Base-by-base conservation (phyloP, 2,888 invertebrate genomes). In the Palloptera scutellata region DNA sequence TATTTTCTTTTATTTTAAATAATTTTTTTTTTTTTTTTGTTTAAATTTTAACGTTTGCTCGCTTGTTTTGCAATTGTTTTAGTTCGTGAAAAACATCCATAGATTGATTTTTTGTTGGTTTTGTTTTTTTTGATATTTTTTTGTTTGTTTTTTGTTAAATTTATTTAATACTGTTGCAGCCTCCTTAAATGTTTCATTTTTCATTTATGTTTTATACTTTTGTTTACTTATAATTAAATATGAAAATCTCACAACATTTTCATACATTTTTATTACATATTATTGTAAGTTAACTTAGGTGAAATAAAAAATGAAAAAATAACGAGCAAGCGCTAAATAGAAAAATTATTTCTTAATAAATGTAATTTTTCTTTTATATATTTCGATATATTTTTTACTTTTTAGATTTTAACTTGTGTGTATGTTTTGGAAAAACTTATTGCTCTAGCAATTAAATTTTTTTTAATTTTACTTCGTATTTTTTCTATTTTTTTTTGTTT, bases 81-180 rank as follows among this genome's bases (percentile, higher is more conserved):
- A 63, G 57, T 64, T 52, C 57, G 42, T 42, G 15, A 40, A 59
- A 43, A 54, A 30, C 30, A 30, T 30, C 2, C 20, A 42, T 13
- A 30, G 42, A 55, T 48, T 30, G 42, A 66, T 64, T 68, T 68
- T 67, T 69, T 57, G 69, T 70, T 70, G 67, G 64, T 65, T 71
- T 55, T 65, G 60, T 66, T 72, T 68, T 13, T 57, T 54, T 40
- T 62, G 70, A 58, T 13, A 62, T 61, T n/a, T n/a, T n/a, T n/a
- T n/a, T n/a, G n/a, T n/a, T n/a, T n/a, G n/a, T n/a, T n/a, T n/a
- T n/a, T n/a, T n/a, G n/a, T n/a, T 51, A 60, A 55, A 61, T 68
- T 69, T 67, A 63, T 60, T 67, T 79, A 80, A 80, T 80, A 80
- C 80, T 80, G 80, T 80, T 77, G 80, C 79, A 80, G 80, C 80